Conservation (phyloP, 2,888 invertebrate species). For the Tortricodes alternella region DNA sequence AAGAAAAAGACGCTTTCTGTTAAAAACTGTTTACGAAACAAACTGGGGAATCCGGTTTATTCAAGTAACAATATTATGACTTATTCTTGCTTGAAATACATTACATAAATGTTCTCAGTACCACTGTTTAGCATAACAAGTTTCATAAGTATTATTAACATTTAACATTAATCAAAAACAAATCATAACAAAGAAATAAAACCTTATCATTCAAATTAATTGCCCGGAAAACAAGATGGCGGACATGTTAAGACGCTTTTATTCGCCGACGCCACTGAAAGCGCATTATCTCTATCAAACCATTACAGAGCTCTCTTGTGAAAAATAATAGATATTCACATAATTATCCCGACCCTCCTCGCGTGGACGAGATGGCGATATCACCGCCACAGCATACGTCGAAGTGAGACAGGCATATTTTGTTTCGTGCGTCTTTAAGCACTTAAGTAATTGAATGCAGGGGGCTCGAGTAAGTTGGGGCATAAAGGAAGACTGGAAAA, state of each 20-base stretch:
- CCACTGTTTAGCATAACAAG: not conserved
- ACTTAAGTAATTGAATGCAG: slow-evolving; percentile 80
- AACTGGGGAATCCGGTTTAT: too few species aligned
- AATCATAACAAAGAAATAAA: slow-evolving; percentile 31
- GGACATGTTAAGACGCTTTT: slow-evolving; percentile 50
- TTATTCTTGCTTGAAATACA: too few species aligned
- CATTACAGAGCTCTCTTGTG: slow-evolving; percentile 69
- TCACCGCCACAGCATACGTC: slow-evolving; percentile 39
- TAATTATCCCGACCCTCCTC: slow-evolving; percentile 69
- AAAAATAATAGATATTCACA: slow-evolving; percentile 80
- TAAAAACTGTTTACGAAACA: too few species aligned
- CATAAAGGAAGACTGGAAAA: slow-evolving; percentile 70
- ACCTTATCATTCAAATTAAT: slow-evolving; percentile 66
- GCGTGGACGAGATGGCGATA: slow-evolving; percentile 43
- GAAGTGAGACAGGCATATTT: slow-evolving; percentile 55
- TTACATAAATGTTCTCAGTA: too few species aligned
- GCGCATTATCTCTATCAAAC: slow-evolving; percentile 69
- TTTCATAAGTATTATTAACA: slow-evolving; percentile 3
- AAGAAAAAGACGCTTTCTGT: too few species aligned
- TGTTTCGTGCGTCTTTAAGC: slow-evolving; percentile 57
- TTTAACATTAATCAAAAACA: slow-evolving; percentile 8
- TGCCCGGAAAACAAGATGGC: slow-evolving; percentile 61
- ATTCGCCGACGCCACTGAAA: slow-evolving; percentile 54
- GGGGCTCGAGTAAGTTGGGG: slow-evolving; percentile 64
- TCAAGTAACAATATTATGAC: too few species aligned